Percentiles rank a stretch among this genome's conserved stretches.
phyloP scores from a whole-genome alignment of 1,140 invertebrate genomes.

The Akabosia matsudoensis region DNA sequence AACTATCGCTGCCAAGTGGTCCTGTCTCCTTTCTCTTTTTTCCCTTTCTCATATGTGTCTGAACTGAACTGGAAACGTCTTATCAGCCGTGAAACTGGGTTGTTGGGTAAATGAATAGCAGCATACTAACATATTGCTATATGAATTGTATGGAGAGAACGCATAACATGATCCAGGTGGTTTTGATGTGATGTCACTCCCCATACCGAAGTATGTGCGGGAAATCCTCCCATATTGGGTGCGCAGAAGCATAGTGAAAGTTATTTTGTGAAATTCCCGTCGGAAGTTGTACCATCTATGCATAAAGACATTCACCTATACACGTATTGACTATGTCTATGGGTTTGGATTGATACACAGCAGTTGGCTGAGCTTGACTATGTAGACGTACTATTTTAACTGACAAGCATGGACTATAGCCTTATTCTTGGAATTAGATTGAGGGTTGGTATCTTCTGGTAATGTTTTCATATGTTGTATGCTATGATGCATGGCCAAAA shows the following conservation, averaged over 20 bases:
- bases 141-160: background rate
- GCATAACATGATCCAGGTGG: conserved; percentile 5
- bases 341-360: too few species aligned
- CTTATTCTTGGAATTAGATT: too few species aligned
- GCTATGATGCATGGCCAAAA: too few species aligned
- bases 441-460: too few species aligned
- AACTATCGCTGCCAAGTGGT: background rate
- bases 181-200: conserved; percentile 9
- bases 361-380: too few species aligned
- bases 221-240: conserved; percentile 13
- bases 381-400: too few species aligned
- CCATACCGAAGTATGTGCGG: conserved; percentile 3
- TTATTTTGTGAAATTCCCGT: conserved; percentile 6
- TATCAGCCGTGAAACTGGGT: too few species aligned
- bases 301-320: background rate
- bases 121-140: background rate
- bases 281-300: background rate
- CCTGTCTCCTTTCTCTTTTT: background rate
- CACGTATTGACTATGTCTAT: too few species aligned
- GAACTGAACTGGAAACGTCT: too few species aligned
- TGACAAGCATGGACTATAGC: too few species aligned
- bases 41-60: background rate
- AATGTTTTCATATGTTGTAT: too few species aligned
- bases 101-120: background rate
- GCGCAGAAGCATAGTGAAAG: conserved; percentile 12